These are phyloP conservation scores for Chaetodon auriga DNA, from an alignment of 2,113 vertebrate species.

Conservation along the genomic window DNA sequence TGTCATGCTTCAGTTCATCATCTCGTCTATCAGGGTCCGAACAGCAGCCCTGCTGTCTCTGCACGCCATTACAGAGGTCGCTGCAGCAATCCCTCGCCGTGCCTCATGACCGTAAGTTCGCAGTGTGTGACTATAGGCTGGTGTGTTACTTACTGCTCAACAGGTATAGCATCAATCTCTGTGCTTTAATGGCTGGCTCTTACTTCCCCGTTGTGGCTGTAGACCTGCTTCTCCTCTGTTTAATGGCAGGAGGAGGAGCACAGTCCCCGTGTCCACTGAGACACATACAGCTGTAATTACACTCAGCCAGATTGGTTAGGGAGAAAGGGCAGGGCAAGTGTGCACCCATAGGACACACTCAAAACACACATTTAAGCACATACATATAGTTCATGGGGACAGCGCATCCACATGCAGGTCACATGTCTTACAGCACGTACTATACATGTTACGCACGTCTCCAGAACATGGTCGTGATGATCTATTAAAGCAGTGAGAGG, in stretches of 20 bases:
- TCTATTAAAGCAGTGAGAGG: conserved; percentile 66
- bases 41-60: conserved; percentile 8
- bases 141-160: conserved; percentile 25
- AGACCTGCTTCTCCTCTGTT: conserved; percentile 31
- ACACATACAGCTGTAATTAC: conserved; percentile 61
- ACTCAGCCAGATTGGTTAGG: conserved; percentile 37
- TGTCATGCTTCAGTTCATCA: conserved; percentile 48
- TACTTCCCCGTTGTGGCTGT: conserved; percentile 22
- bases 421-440: conserved; percentile 6
- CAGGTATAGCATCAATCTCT: conserved; percentile 37
- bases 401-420: conserved; percentile 27
- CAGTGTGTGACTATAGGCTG: background rate
- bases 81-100: background rate
- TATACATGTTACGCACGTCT: conserved; percentile 32
- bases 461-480: conserved; percentile 59
- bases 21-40: conserved; percentile 54
- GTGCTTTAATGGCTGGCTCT: conserved; percentile 32
- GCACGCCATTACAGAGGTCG: conserved; percentile 12
- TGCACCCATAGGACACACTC: conserved; percentile 43
- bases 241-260: conserved; percentile 50
- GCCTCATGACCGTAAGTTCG: conserved; percentile 41
- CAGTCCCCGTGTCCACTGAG: conserved; percentile 34
- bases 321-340: conserved; percentile 32
- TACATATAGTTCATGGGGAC: conserved; percentile 17
- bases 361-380: conserved; percentile 34